Conservation (phyloP, 2,888 invertebrate species). For the Rapana venosa region DNA sequence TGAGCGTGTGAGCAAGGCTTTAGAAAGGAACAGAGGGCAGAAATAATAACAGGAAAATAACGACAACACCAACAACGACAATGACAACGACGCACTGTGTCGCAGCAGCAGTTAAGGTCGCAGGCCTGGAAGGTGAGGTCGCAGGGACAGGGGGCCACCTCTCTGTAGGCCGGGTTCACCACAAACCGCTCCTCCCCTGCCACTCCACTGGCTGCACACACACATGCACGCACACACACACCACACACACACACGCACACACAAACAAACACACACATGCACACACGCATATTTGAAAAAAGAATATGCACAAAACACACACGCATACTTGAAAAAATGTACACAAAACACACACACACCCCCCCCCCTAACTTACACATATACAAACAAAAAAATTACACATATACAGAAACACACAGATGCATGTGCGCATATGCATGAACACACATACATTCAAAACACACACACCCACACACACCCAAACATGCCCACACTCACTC, state of each 20-base stretch:
- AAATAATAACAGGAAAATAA: no score
- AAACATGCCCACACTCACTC: not conserved
- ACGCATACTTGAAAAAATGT: no score
- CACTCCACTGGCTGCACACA: constrained; percentile 46
- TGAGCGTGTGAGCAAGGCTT: no score
- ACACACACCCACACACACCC: not conserved
- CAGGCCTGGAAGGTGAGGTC: constrained; percentile 68
- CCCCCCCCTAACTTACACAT: no score
- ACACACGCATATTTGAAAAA: no score
- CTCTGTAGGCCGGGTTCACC: constrained; percentile 71
- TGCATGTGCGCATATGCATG: not conserved
- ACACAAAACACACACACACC: no score
- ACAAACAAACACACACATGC: no score
- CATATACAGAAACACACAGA: not conserved
- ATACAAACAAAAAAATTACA: not conserved
- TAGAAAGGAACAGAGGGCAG: no score
- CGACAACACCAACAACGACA: not conserved
- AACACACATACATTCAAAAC: not conserved
- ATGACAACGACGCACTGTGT: constrained; percentile 59
- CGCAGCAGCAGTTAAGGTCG: constrained; percentile 76
- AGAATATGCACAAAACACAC: no score
- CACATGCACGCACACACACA: constrained; percentile 8
- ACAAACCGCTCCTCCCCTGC: constrained; percentile 55
- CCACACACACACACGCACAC: not conserved
- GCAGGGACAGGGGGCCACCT: constrained; percentile 76